A percentile compares a stretch with the other conserved stretches of the same genome.
Evolutionary conservation across 2,113 vertebrate species (phyloP).

Genomic region (Bothrops jararaca): DNA sequence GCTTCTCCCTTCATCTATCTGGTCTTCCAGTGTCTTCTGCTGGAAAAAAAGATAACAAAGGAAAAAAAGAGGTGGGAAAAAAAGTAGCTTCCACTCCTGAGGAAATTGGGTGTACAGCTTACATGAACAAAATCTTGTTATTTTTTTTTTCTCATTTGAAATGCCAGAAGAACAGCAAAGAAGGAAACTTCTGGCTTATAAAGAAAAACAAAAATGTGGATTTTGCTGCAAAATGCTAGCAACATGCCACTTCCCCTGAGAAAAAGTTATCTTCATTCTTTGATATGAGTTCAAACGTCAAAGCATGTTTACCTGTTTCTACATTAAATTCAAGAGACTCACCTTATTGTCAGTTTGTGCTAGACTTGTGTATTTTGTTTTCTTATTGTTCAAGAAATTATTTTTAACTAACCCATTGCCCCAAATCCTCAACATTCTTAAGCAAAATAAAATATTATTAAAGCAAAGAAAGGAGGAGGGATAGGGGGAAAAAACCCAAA

Average conservation of each 20-base stretch:
- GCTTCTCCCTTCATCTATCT: background rate
- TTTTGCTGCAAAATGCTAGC: conserved; percentile 3
- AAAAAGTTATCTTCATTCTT: conserved; percentile 3
- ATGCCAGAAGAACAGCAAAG: conserved; percentile 14
- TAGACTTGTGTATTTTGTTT: background rate
- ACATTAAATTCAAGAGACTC: background rate
- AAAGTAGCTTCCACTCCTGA: background rate
- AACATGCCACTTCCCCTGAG: background rate
- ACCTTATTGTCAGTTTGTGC: background rate
- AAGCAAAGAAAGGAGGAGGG: background rate
- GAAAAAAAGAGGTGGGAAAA: background rate
- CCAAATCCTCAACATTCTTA: background rate
- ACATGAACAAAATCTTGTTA: conserved; percentile 17
- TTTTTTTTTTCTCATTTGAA: background rate
- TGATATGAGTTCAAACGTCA: background rate
- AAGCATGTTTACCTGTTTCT: conserved; percentile 12
- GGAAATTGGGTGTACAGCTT: conserved; percentile 15
- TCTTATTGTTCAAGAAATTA: conserved; percentile 4
- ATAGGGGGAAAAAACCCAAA: background rate
- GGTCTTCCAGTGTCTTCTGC: background rate
- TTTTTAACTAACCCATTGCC: background rate
- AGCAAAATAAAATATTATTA: background rate
- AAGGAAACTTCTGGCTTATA: background rate
- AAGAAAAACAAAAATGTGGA: conserved; percentile 19
- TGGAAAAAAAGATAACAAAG: background rate